Base-by-base conservation (phyloP, 1,140 invertebrate genomes). In the Neuroterus valhalla region DNA sequence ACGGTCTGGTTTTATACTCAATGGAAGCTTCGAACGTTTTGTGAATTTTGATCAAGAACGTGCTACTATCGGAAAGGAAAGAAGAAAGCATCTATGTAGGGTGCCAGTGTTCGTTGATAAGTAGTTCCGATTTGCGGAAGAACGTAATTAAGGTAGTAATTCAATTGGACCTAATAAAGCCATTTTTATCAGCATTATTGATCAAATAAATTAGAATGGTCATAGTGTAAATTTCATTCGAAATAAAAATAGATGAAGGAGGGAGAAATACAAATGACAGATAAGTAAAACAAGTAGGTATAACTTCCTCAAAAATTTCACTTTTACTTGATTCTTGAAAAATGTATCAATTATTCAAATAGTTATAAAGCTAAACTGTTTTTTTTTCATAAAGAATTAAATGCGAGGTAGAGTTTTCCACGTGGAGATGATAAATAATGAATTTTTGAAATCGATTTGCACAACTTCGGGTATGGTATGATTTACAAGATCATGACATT, bases 51-150 rank as follows among this genome's bases (percentile, higher is more conserved):
- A 89, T 88, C 50, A 88, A 79, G 50, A 66, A 89, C 87, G 86
- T 87, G 88, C 77, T 81, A 77, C 73, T 66, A 78, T 38, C 72
- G 67, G 71, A 71, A 83, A 84, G 76, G 79, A 88, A 85, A 87
- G 86, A 88, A 86, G 86, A 87, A 89, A 88, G 86, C 82, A 75
- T 81, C 78, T 84, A 89, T 88, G 83, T 89, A 85, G 88, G 84
- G 86, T 89, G 88, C 76, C 81, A 71, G 73, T 79, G 72, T 80
- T 82, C 72, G 42, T 72, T 31, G 68, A 62, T 44, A 70, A 31
- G 45, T 50, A 62, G 26, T 70, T 43, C 10, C 15, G 12, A 38
- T 21, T 31, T 43, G 26, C 8, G n/a, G 44, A 66, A 68, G n/a
- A 42, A n/a, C 19, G 42, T 68, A 44, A 68, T 44, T 38, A 31